These are phyloP conservation scores for Bothrops jararaca DNA, from an alignment of 2,113 vertebrate genomes.

Conservation along the genomic window DNA sequence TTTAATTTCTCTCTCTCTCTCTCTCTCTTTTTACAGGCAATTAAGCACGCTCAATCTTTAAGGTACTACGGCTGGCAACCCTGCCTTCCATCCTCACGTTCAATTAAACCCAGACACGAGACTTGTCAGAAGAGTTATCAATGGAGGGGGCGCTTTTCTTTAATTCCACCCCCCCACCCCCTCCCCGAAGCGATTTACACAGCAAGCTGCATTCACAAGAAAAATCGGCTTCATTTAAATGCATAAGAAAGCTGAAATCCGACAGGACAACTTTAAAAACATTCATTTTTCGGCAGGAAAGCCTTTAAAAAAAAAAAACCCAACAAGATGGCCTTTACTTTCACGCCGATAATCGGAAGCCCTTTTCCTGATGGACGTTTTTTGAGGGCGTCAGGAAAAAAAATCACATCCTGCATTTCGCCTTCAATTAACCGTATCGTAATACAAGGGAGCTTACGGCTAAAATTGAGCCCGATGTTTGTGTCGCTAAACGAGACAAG, in stretches of 20 bases:
- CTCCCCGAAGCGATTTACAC: conserved; percentile 14
- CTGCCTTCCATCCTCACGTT: conserved; percentile 50
- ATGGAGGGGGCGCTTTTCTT: conserved; percentile 28
- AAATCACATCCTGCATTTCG: neutral
- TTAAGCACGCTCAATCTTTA: conserved; percentile 70
- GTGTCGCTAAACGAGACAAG: too few relatives aligned
- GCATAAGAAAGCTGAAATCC: neutral
- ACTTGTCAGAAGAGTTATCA: conserved; percentile 24
- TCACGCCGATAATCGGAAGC: neutral
- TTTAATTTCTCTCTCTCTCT: conserved; percentile 61
- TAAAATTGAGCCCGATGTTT: neutral
- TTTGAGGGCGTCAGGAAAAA: neutral
- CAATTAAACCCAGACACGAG: conserved; percentile 61
- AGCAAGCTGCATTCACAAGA: conserved; percentile 40
- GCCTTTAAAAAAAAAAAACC: neutral
- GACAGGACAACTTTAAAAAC: neutral
- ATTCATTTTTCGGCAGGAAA: neutral
- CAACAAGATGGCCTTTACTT: neutral
- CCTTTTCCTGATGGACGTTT: neutral
- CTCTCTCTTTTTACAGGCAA: conserved; percentile 67
- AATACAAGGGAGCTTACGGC: neutral
- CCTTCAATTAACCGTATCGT: neutral
- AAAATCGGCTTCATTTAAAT: conserved; percentile 33
- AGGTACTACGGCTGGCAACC: conserved; percentile 57
- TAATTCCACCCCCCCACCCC: neutral